A percentile compares a stretch with the other conserved stretches of the same genome.
phyloP scores from a whole-genome alignment of 2,113 vertebrate species.

The Pseudorectes ferrugineus region DNA sequence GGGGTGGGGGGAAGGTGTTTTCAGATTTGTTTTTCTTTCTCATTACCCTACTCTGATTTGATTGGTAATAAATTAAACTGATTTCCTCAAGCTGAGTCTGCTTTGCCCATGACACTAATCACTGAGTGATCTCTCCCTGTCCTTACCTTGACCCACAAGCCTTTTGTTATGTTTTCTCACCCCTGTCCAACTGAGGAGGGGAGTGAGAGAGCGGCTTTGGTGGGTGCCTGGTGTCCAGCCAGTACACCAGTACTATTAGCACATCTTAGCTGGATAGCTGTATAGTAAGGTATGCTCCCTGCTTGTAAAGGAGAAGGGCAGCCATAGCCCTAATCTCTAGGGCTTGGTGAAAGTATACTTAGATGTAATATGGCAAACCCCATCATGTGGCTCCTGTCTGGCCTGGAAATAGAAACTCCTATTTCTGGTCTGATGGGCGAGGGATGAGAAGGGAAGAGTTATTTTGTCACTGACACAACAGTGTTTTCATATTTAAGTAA shows the following conservation, averaged over 20 bases:
- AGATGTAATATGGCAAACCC: neutral
- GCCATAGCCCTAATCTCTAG: neutral
- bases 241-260: neutral
- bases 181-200: neutral
- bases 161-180: neutral
- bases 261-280: neutral
- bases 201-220: neutral
- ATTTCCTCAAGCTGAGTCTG: neutral
- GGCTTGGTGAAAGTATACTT: neutral
- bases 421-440: neutral
- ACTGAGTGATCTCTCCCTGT: neutral
- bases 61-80: neutral
- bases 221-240: neutral
- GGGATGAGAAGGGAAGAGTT: neutral
- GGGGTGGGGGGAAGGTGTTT: fast-evolving
- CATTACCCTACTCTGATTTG: neutral
- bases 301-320: neutral
- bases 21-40: neutral
- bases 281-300: neutral
- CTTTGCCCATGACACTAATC: neutral
- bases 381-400: neutral
- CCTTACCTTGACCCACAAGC: neutral
- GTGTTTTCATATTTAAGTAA: neutral
- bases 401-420: neutral
- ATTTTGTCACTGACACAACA: neutral